A percentile compares a stretch with the other conserved stretches of the same genome.
Evolutionary conservation across 2,888 invertebrate genomes (phyloP).

Genomic region (Myopa tessellatipennis): DNA sequence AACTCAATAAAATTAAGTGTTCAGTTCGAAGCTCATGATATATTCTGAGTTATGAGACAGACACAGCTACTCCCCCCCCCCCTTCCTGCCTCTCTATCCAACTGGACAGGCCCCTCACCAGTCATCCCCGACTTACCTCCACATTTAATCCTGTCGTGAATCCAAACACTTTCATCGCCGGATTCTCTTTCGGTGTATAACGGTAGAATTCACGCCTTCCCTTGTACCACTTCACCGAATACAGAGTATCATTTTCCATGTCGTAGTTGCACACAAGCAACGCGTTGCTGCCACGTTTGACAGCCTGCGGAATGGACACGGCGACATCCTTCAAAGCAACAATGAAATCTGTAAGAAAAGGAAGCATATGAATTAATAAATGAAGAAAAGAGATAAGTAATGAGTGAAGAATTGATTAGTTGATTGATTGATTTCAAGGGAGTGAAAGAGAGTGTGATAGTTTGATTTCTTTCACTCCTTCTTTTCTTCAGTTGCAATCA

Average conservation of each 20-base stretch:
- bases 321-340: conserved; percentile 74
- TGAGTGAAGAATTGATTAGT: too few relatives aligned
- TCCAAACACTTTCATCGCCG: conserved; percentile 76
- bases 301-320: conserved; percentile 77
- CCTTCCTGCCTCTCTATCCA: too few relatives aligned
- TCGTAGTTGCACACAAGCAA: conserved; percentile 81
- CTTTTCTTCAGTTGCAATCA: too few relatives aligned
- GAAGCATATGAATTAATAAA: background rate
- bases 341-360: conserved; percentile 61
- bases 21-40: too few relatives aligned
- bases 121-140: conserved; percentile 75
- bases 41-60: too few relatives aligned
- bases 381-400: background rate
- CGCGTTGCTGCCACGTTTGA: conserved; percentile 75
- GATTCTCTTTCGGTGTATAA: conserved; percentile 80
- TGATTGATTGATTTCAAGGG: too few relatives aligned
- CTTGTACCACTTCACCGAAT: conserved; percentile 90
- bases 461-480: too few relatives aligned
- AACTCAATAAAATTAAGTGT: too few relatives aligned
- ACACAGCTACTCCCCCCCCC: too few relatives aligned
- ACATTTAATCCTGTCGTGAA: conserved; percentile 78
- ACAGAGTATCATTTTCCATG: conserved; percentile 81
- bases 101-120: too few relatives aligned
- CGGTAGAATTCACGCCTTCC: conserved; percentile 87
- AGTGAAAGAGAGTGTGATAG: too few relatives aligned